Conservation (phyloP, 2,113 vertebrate species). For the Myotis brandtii region DNA sequence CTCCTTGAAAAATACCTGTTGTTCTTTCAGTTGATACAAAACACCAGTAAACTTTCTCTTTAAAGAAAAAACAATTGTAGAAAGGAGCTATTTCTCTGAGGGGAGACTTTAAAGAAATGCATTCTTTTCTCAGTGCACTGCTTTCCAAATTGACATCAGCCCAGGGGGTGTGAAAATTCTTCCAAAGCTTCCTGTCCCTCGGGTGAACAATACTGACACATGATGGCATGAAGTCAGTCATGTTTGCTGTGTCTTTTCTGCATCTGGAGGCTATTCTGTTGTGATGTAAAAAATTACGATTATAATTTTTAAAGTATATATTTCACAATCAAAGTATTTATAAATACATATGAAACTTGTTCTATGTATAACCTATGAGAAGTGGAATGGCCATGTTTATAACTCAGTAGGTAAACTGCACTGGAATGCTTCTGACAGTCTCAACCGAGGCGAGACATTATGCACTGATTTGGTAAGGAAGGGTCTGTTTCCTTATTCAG, state of each 20-base stretch:
- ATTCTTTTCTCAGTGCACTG: constrained; percentile 22
- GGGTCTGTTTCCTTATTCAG: constrained; percentile 59
- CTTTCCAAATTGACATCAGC: constrained; percentile 35
- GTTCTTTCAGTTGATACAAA: neutral
- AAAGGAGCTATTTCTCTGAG: constrained; percentile 51
- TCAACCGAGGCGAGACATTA: constrained; percentile 39
- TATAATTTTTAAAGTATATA: constrained; percentile 58
- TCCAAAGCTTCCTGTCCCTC: constrained; percentile 15
- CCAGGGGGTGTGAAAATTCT: constrained; percentile 3
- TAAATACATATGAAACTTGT: constrained; percentile 74
- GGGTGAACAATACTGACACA: constrained; percentile 36
- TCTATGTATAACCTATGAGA: constrained; percentile 56
- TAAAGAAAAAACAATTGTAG: constrained; percentile 40
- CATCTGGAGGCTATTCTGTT: constrained; percentile 58
- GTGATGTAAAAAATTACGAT: constrained; percentile 62
- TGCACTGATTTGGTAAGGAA: constrained; percentile 47
- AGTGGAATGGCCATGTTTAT: constrained; percentile 60
- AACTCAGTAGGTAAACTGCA: constrained; percentile 58
- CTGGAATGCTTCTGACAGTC: constrained; percentile 48
- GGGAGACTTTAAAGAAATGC: constrained; percentile 44
- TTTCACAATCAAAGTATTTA: constrained; percentile 68
- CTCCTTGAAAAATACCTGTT: constrained; percentile 32
- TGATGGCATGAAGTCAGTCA: neutral
- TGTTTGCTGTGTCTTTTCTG: constrained; percentile 6
- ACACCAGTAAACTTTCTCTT: constrained; percentile 27